Base-by-base conservation (phyloP, 2,888 invertebrate species). In the Aproaerema taeniolella region DNA sequence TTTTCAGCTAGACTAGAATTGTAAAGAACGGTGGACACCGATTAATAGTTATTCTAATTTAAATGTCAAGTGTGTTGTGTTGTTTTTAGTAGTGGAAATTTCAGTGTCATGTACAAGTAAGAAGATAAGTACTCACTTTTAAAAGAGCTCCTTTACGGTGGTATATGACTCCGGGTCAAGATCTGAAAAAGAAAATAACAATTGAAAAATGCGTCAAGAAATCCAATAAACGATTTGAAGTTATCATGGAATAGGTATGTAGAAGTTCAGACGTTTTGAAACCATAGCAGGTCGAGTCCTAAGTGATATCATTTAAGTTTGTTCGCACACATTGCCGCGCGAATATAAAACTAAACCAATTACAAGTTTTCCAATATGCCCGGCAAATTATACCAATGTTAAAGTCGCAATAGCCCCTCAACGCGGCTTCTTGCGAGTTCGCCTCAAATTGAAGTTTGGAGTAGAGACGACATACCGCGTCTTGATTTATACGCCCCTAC, bases 321-420 rank as follows among this genome's bases (percentile, higher is more conserved):
- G 49, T 49, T 53, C 52, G 58, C 67, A 69, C 69, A 74, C 66
- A 75, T 67, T 61, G 59, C 58, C 50, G 55, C 58, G 58, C 67
- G 67, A 75, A 78, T 73, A 80, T 76, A 80, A 81, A 79, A 82
- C 74, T 78, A 77, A 82, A 78, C 68, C 78, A 81, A 81, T 82
- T 80, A 80, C 74, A 82, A 81, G 79, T 82, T 80, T 81, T 76
- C 78, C 77, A 79, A 80, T 80, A 79, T 74, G 74, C 68, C 68
- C 61, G 63, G 75, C 65, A 73, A 76, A 79, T 81, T 77, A 80
- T 79, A 76, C 67, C 71, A 74, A 71, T 77, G 74, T 72, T 70
- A 64, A 73, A 72, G 65, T 74, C 62, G 67, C 67, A 67, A 70
- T 68, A 66, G 68, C 63, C 68, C 46, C 61, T 60, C 64, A 52